Percentiles rank a stretch among this genome's conserved stretches.
Conservation (phyloP, 2,888 invertebrate species). For the Drosophila anomalata region DNA sequence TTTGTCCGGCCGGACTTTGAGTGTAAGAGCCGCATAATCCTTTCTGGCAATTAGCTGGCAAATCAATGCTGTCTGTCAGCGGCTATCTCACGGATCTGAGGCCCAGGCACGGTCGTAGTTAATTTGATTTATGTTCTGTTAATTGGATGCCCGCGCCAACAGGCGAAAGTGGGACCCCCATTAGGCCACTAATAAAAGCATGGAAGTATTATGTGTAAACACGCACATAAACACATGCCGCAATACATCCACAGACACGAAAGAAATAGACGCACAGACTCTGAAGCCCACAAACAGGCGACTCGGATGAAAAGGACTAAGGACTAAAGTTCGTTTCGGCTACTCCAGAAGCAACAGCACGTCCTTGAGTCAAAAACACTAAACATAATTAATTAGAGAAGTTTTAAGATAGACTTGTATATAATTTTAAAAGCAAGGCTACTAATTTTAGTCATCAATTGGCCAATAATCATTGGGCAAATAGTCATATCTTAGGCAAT, state of each 20-base stretch:
- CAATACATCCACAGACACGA: constrained; percentile 2
- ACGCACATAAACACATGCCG: constrained; percentile 21
- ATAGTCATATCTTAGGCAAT: no score
- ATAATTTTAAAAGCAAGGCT: neutral
- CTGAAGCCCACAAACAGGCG: neutral
- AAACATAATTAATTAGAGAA: constrained; percentile 57
- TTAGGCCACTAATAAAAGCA: constrained; percentile 49
- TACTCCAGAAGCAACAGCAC: constrained; percentile 15
- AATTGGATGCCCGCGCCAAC: constrained; percentile 35
- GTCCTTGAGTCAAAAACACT: constrained; percentile 42
- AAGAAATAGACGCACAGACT: neutral
- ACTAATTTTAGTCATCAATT: neutral
- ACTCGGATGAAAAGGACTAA: neutral
- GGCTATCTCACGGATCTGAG: constrained; percentile 27
- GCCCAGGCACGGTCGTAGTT: constrained; percentile 24
- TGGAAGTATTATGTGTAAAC: constrained; percentile 47
- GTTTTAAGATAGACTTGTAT: neutral
- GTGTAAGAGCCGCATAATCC: constrained; percentile 43
- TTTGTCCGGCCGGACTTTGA: constrained; percentile 3
- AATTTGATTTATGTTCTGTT: constrained; percentile 48
- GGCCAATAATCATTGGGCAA: no score
- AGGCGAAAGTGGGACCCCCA: constrained; percentile 21
- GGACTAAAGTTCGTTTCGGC: constrained; percentile 14
- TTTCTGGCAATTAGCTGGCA: constrained; percentile 50
- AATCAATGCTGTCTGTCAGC: constrained; percentile 41